These are phyloP conservation scores for Cephalopterus ornatus DNA, from an alignment of 2,113 vertebrate species.

Conservation along the genomic window DNA sequence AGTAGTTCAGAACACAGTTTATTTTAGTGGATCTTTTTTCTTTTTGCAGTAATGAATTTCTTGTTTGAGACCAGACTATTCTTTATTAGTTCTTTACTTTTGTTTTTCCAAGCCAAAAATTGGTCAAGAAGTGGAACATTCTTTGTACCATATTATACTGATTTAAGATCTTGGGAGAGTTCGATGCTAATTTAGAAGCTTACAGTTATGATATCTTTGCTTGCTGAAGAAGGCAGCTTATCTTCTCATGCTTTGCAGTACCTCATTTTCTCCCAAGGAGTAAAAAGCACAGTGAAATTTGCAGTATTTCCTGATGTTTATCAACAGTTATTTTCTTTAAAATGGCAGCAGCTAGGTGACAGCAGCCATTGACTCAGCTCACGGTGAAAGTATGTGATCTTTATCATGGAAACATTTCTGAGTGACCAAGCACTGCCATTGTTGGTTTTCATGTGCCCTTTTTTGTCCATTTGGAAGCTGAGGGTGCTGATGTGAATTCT, in stretches of 20 bases:
- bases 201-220: background rate
- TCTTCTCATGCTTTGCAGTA: background rate
- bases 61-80: background rate
- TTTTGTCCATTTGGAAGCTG: background rate
- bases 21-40: background rate
- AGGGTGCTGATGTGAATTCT: background rate
- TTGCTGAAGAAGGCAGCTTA: slow-evolving; percentile 7
- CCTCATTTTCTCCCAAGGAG: background rate
- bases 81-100: background rate
- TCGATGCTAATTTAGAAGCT: slow-evolving; percentile 8
- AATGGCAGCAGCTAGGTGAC: slow-evolving; percentile 12
- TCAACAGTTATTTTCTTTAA: background rate
- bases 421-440: background rate
- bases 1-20: background rate
- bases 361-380: slow-evolving; percentile 19
- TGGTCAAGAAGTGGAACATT: slow-evolving; percentile 3
- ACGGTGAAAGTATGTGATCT: background rate
- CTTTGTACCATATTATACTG: background rate
- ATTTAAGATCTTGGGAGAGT: slow-evolving; percentile 6
- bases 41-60: background rate
- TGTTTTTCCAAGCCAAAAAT: slow-evolving; percentile 25
- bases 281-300: background rate
- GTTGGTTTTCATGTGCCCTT: background rate
- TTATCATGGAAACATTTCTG: background rate
- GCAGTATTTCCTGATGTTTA: slow-evolving; percentile 17